Evolutionary conservation across 1,140 invertebrate genomes (phyloP), one percentile per base, ranked within the genome.

Genomic region (Conus ventricosus): DNA sequence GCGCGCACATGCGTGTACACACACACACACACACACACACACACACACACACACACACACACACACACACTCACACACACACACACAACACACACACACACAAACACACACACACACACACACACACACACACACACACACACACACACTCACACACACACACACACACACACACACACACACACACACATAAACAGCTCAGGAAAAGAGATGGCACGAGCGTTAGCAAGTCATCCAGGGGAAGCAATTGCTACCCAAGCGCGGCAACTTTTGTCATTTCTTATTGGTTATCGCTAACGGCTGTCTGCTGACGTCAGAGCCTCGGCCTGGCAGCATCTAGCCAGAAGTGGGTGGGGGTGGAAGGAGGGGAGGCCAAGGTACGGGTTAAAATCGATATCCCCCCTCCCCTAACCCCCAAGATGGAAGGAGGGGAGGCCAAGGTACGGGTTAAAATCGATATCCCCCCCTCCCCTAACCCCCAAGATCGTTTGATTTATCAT

Each of bases 401-500:
- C 60, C 11, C 3, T 39, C 39, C 39, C 39, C 15, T 60, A 15
- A 13, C n/a, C 23, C 39, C 75, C 11, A 25, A 71, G 67, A 71
- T 71, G 60, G 60, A 63, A 8, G 23, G 67, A 71, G 20, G 23
- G 20, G 20, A 20, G 23, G 20, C 2, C 0, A 71, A n/a, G 6
- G 67, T 23, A 20, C 10, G 60, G 17, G 10, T 63, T 20, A 63
- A 20, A 20, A 63, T 63, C 60, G 17, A 63, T 63, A 63, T 13
- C 11, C 11, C 60, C 39, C 39, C 39, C 3, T 39, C 39, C 39
- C 39, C 15, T 60, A 15, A 13, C n/a, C 23, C 39, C 75, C 11
- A 25, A 71, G 67, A 71, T 71, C 67, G 67, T 71, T 71, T 71
- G 67, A 71, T 71, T 71, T 71, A 71, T 71, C 20, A 71, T 71